These are phyloP conservation scores for Drosophila oshimai DNA, from an alignment of 1,140 invertebrate genomes.

Conservation along the genomic window DNA sequence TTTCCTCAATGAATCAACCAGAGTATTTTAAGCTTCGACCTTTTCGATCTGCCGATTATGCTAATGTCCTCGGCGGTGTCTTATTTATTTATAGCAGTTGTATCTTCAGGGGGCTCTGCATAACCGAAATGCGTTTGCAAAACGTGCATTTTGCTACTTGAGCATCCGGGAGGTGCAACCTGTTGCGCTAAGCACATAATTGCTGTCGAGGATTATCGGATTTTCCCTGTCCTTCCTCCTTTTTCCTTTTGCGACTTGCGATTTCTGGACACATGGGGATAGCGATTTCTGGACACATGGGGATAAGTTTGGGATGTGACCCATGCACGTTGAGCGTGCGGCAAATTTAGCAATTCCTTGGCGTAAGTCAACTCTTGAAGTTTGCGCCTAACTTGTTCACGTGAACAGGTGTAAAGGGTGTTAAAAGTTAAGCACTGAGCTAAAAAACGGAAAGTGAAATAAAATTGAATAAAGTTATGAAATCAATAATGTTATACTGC, in stretches of 20 bases:
- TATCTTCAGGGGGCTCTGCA: slow-evolving; percentile 13
- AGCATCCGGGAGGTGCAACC: not conserved
- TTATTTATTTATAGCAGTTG: slow-evolving; percentile 20
- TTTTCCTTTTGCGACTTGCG: not conserved
- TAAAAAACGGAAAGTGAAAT: not conserved
- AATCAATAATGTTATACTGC: too few species aligned
- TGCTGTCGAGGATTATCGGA: slow-evolving; percentile 1
- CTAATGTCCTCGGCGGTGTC: slow-evolving; percentile 4
- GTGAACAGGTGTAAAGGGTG: too few species aligned
- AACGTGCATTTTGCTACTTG: slow-evolving; percentile 9
- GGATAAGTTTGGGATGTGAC: not conserved
- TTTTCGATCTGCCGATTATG: slow-evolving; percentile 17
- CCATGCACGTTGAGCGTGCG: slow-evolving; percentile 2
- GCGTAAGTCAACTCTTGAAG: not conserved
- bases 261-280: not conserved
- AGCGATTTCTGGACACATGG: slow-evolving; percentile 1
- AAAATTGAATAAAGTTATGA: not conserved
- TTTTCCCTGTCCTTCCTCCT: not conserved
- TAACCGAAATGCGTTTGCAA: slow-evolving; percentile 35
- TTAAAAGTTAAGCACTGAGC: not conserved
- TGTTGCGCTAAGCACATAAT: slow-evolving; percentile 3
- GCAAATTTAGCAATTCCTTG: not conserved
- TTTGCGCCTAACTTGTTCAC: not conserved
- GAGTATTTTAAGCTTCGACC: slow-evolving; percentile 11
- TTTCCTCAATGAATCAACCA: not conserved